Percentiles rank a stretch among this genome's conserved stretches.
Evolutionary conservation across 2,113 vertebrate species (phyloP).

Genomic region (Pterophyllum scalare): DNA sequence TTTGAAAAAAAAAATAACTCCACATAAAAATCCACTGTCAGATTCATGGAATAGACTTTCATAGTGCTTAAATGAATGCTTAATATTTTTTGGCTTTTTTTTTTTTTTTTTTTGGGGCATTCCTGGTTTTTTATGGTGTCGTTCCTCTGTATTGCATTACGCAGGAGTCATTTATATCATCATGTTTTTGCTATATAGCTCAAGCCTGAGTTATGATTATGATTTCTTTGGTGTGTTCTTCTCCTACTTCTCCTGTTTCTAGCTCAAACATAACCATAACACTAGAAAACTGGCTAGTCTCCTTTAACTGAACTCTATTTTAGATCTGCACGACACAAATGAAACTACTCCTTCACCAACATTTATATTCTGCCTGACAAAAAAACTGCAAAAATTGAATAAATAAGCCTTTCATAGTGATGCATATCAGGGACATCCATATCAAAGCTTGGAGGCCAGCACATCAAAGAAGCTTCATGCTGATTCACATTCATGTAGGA

Average conservation of each 20-base stretch:
- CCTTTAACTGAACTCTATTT: not conserved
- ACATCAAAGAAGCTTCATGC: conserved; percentile 56
- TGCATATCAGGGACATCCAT: conserved; percentile 50
- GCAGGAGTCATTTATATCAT: too few species aligned
- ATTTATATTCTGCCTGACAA: conserved; percentile 14
- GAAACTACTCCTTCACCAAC: not conserved
- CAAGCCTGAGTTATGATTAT: not conserved
- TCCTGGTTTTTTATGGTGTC: too few species aligned
- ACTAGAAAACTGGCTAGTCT: not conserved
- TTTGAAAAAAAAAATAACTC: not conserved
- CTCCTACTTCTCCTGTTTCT: not conserved
- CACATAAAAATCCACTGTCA: not conserved
- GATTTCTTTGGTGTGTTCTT: not conserved
- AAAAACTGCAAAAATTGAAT: conserved; percentile 4
- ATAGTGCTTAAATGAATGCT: not conserved
- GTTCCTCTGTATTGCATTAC: too few species aligned
- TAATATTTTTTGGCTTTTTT: too few species aligned
- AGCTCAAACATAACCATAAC: not conserved
- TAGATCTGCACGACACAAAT: not conserved
- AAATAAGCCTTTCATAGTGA: conserved; percentile 36
- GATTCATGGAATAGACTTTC: not conserved
- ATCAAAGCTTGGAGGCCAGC: conserved; percentile 48
- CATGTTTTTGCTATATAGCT: not conserved
- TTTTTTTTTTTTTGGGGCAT: too few species aligned
- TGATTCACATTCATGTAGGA: conserved; percentile 55